A percentile compares a stretch with the other conserved stretches of the same genome.
These are phyloP conservation scores for Heliocidaris erythrogramma DNA, from an alignment of 35 echinoderm and acorn worm species.

Conservation along the genomic window DNA sequence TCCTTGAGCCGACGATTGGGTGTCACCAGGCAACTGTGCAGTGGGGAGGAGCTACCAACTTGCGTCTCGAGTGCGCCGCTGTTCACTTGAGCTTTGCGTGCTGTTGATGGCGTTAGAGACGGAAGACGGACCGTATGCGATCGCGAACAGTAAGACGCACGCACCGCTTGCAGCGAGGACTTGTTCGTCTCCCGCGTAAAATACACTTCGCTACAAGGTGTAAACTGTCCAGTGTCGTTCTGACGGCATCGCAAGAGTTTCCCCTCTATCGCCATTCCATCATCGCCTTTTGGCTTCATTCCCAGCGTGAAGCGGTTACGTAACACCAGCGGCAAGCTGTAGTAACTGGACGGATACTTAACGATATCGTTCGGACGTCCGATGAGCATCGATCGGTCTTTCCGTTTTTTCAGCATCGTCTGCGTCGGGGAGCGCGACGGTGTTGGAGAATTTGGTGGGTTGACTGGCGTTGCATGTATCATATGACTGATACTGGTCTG, in stretches of 20 bases:
- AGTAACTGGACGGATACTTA: slow-evolving; percentile 41
- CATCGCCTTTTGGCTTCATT: not conserved
- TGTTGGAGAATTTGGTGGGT: slow-evolving; percentile 39
- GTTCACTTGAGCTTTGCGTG: not conserved
- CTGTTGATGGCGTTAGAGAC: not conserved
- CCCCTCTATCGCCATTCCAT: not conserved
- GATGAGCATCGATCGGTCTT: not conserved
- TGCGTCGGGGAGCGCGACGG: slow-evolving; percentile 2
- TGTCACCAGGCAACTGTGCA: not conserved
- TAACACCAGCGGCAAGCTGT: slow-evolving; percentile 27
- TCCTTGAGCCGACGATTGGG: not conserved
- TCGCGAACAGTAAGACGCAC: not conserved
- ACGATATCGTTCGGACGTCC: not conserved
- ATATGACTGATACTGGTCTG: not conserved
- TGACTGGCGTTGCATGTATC: not conserved
- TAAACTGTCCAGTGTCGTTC: not conserved
- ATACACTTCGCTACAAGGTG: slow-evolving; percentile 5
- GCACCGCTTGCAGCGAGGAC: slow-evolving; percentile 28
- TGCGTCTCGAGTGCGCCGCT: not conserved
- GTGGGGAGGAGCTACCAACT: not conserved
- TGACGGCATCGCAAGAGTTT: not conserved
- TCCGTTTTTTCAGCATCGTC: slow-evolving; percentile 22
- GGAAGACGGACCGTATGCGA: slow-evolving; percentile 2
- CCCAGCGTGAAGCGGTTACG: slow-evolving; percentile 21
- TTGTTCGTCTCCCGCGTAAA: slow-evolving; percentile 7